phyloP scores from a whole-genome alignment of 2,888 invertebrate genomes.

The Polyommatus icarus region DNA sequence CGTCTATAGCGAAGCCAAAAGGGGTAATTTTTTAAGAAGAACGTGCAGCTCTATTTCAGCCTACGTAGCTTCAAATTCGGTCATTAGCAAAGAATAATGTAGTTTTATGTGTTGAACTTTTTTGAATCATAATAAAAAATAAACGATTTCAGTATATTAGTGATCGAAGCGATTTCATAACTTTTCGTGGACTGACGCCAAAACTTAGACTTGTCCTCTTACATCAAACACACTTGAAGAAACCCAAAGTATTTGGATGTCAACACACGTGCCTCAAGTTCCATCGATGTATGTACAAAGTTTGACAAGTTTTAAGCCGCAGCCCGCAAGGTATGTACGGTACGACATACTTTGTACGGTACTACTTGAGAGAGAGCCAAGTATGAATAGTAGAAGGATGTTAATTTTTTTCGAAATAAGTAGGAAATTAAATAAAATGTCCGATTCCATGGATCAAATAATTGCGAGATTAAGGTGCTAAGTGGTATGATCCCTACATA shows the following conservation, averaged over 20 bases:
- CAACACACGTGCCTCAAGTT: neutral
- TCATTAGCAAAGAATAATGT: too few relatives aligned
- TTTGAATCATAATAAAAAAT: too few relatives aligned
- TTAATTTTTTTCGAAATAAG: neutral
- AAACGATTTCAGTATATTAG: too few relatives aligned
- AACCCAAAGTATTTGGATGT: neutral
- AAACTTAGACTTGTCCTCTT: neutral
- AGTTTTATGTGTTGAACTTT: too few relatives aligned
- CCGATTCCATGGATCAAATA: too few relatives aligned
- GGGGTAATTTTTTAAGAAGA: neutral
- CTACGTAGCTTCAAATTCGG: neutral
- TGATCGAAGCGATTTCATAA: too few relatives aligned
- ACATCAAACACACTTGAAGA: neutral
- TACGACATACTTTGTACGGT: neutral
- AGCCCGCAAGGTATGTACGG: neutral
- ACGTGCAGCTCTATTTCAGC: neutral
- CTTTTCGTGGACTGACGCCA: too few relatives aligned
- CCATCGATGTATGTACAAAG: neutral
- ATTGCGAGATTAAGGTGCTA: too few relatives aligned
- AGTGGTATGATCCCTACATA: too few relatives aligned
- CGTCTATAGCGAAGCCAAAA: neutral
- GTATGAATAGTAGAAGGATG: too few relatives aligned
- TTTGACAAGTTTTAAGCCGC: constrained; percentile 1
- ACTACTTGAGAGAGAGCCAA: neutral
- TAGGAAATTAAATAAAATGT: too few relatives aligned